Percentiles rank a stretch among this genome's conserved stretches.
Evolutionary conservation across 2,113 vertebrate species (phyloP).

Genomic region (Melanocharis versteri): DNA sequence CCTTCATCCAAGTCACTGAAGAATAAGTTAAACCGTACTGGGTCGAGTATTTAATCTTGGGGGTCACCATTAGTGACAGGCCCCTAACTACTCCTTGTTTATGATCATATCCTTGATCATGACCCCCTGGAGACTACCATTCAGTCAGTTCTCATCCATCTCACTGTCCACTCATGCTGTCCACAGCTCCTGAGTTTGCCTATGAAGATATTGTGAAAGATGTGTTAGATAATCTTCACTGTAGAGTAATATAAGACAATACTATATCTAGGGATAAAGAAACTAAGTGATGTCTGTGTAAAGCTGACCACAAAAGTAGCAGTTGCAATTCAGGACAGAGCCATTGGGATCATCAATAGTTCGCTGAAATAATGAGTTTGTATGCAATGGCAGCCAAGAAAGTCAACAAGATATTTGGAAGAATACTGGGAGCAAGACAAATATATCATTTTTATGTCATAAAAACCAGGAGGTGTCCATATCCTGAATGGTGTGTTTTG

Average conservation of each 20-base stretch:
- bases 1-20: neutral
- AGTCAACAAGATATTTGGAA: neutral
- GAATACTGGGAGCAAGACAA: neutral
- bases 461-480: neutral
- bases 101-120: neutral
- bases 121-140: neutral
- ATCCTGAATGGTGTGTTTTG: neutral
- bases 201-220: neutral
- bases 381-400: neutral
- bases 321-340: neutral
- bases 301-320: neutral
- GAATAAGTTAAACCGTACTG: neutral
- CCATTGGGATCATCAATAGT: neutral
- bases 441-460: neutral
- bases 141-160: neutral
- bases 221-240: neutral
- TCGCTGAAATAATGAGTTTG: neutral
- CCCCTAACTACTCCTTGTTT: neutral
- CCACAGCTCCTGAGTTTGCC: neutral
- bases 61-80: neutral
- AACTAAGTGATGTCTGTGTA: accelerated
- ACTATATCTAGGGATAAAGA: neutral
- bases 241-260: neutral
- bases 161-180: neutral
- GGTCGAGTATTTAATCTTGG: neutral